Evolutionary conservation across 2,797 vertebrate genomes (phyloP).

Genomic region (Anas bahamensis): DNA sequence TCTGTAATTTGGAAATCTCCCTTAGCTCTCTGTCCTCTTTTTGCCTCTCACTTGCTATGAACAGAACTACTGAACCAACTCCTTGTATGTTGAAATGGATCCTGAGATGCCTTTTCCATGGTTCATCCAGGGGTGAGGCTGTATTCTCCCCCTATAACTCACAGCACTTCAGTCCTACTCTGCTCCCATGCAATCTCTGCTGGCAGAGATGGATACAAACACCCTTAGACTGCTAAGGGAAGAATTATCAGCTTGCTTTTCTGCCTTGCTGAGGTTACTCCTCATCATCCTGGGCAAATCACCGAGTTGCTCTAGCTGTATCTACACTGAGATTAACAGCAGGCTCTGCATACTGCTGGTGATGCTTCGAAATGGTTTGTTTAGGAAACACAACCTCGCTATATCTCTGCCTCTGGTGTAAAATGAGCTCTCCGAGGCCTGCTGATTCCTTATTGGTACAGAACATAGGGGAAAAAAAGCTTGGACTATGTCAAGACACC

Average conservation of each 20-base stretch:
- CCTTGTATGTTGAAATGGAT: not conserved
- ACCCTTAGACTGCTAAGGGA: not conserved
- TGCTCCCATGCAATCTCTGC: not conserved
- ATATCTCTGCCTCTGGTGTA: not conserved
- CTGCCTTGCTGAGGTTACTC: not conserved
- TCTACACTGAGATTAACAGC: not conserved
- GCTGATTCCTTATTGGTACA: not conserved
- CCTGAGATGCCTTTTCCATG: not conserved
- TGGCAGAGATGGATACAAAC: not conserved
- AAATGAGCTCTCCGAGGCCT: not conserved
- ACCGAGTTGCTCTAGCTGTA: not conserved
- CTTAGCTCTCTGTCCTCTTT: not conserved
- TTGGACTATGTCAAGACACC: not conserved
- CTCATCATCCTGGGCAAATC: not conserved
- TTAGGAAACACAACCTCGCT: not conserved
- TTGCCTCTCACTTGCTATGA: not conserved
- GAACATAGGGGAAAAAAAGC: not conserved
- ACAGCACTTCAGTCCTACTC: not conserved
- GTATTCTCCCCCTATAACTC: not conserved
- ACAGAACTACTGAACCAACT: not conserved
- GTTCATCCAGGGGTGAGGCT: not conserved
- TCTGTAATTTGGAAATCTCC: not conserved
- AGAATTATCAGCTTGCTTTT: not conserved
- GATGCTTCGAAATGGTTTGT: not conserved
- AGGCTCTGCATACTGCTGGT: accelerated